Evolutionary conservation across 1,140 invertebrate genomes (phyloP).

Genomic region (Lepidurus packardi): DNA sequence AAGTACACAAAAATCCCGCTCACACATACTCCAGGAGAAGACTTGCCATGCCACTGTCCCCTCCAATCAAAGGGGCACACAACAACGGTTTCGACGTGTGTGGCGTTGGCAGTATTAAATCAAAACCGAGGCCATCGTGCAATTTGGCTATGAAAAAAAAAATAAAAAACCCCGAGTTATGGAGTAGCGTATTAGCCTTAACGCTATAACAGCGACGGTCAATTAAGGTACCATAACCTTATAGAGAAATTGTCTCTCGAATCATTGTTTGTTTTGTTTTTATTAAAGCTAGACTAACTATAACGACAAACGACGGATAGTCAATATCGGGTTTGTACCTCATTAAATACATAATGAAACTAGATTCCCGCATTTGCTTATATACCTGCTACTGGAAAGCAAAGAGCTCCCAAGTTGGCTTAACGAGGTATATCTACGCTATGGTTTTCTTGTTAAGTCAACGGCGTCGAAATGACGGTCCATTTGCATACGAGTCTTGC

Average conservation of each 20-base stretch:
- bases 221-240: neutral
- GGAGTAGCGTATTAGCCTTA: slow-evolving; percentile 1
- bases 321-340: neutral
- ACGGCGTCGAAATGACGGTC: neutral
- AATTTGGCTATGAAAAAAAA: slow-evolving; percentile 11
- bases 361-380: neutral
- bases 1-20: neutral
- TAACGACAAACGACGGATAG: neutral
- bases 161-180: neutral
- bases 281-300: neutral
- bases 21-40: neutral
- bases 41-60: slow-evolving; percentile 6
- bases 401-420: neutral
- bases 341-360: neutral
- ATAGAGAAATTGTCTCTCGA: slow-evolving; percentile 1
- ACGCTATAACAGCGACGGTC: neutral
- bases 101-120: neutral
- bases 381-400: neutral
- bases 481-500: slow-evolving; percentile 14
- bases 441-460: slow-evolving; percentile 9
- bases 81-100: neutral
- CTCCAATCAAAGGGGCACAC: neutral
- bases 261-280: neutral
- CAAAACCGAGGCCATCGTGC: slow-evolving; percentile 8
- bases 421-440: neutral